These are phyloP conservation scores for Caenorhabditis briggsae DNA, from an alignment of 1,140 invertebrate genomes.

Conservation along the genomic window DNA sequence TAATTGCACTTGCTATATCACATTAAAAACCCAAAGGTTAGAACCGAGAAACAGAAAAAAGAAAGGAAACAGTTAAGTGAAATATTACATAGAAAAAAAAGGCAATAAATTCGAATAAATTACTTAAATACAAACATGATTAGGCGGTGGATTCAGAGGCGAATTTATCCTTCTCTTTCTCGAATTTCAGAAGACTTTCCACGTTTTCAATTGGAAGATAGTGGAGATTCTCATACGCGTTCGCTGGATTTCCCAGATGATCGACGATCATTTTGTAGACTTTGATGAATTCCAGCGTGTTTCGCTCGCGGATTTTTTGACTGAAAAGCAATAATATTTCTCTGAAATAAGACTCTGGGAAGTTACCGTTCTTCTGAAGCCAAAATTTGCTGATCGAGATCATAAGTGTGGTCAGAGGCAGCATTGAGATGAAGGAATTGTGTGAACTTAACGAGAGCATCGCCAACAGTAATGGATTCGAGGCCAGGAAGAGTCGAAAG, in stretches of 20 bases:
- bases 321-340: neutral
- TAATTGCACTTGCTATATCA: conserved; percentile 30
- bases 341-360: neutral
- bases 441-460: conserved; percentile 18
- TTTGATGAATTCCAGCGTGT: conserved; percentile 32
- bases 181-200: conserved; percentile 24
- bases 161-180: neutral
- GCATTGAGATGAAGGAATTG: conserved; percentile 20
- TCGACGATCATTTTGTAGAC: conserved; percentile 20
- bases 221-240: conserved; percentile 17
- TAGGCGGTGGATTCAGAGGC: neutral
- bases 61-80: neutral
- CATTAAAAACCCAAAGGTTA: conserved; percentile 7
- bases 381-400: conserved; percentile 39
- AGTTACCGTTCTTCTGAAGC: conserved; percentile 27
- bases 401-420: conserved; percentile 36
- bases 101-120: conserved; percentile 38
- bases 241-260: conserved; percentile 15
- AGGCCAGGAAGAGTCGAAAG: conserved; percentile 31
- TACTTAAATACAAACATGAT: conserved; percentile 10
- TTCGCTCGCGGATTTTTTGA: conserved; percentile 30
- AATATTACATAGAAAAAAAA: conserved; percentile 8
- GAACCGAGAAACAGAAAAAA: neutral
- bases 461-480: neutral
- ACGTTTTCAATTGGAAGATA: conserved; percentile 39